phyloP scores from a whole-genome alignment of 1,140 invertebrate genomes.

The Drosophila neocordata region DNA sequence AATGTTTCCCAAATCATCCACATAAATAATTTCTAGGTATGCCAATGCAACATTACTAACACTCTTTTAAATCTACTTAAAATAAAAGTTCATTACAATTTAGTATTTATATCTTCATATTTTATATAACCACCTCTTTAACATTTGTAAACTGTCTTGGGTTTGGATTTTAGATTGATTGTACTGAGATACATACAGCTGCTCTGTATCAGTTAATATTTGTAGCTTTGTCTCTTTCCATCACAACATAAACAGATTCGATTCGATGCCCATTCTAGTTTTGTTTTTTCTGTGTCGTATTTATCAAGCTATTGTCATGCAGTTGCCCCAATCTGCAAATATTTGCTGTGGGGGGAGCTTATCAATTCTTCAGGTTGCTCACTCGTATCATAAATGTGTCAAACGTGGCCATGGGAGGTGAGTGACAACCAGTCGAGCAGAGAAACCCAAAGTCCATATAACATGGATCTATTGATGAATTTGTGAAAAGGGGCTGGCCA shows the following conservation, averaged over 20 bases:
- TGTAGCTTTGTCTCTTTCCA: too few species aligned
- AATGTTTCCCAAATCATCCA: background rate
- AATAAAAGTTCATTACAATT: too few species aligned
- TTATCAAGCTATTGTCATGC: constrained; percentile 7
- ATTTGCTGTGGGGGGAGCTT: background rate
- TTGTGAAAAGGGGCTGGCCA: background rate
- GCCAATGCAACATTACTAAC: background rate
- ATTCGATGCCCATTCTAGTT: background rate
- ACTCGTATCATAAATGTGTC: constrained; percentile 1
- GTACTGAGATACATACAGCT: too few species aligned
- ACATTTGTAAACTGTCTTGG: too few species aligned
- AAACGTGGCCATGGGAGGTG: background rate
- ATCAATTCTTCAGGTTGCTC: background rate
- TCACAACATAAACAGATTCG: background rate
- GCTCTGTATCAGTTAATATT: too few species aligned
- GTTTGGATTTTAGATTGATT: too few species aligned
- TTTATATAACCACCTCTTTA: too few species aligned
- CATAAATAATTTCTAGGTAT: background rate
- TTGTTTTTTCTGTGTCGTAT: background rate
- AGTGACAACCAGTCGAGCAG: background rate
- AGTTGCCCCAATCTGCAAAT: background rate
- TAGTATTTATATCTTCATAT: too few species aligned
- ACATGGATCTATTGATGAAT: background rate
- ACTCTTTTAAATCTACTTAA: too few species aligned
- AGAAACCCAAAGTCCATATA: constrained; percentile 6